Base-by-base conservation (phyloP, 2,888 invertebrate species). In the Ellobium chinense region DNA sequence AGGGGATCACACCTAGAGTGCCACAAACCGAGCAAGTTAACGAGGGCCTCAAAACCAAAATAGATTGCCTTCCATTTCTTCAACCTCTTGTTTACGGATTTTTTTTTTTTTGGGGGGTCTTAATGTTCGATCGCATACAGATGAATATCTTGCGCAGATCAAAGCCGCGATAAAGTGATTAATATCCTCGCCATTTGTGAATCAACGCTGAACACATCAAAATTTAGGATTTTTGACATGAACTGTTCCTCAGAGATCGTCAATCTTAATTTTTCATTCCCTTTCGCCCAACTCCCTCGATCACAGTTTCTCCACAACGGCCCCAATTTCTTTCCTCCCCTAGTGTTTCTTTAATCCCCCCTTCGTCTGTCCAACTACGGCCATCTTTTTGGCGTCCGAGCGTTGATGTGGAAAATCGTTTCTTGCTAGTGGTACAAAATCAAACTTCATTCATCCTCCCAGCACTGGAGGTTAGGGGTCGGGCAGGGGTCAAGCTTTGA, bases 141-240 rank as follows among this genome's bases (percentile, higher is more conserved):
- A 63, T 75, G 65, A 63, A 29, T 75, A 75, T 75, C 75, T 54
- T 63, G 3, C 24, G 1, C 60, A 31, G 75, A 75, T 75, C 75
- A 75, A 65, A 63, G 65, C 65, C 5, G 27, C 39, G 73, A 73
- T 73, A 60, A 62, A 36, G 73, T 73, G 73, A 75, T 75, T 75
- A 65, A 75, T 75, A 29, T 54, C 62, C 75, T 14, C 46, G 62
- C 75, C 65, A 65, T 75, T 75, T 54, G 63, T 54, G 63, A 63
- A 75, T 75, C 75, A 65, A 65, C 37, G 39, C 46, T 24, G n/a
- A 75, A 46, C 75, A 9, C 24, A 65, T 75, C 75, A 31, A 65
- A 65, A 65, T 54, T 65, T 34, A 75, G 62, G 24, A 36, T 63
- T 75, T 75, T 65, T 75, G 39, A 70, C 70, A 34, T 58, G 70